phyloP scores from a whole-genome alignment of 2,797 vertebrate genomes.

The Anisognathus igniventris region DNA sequence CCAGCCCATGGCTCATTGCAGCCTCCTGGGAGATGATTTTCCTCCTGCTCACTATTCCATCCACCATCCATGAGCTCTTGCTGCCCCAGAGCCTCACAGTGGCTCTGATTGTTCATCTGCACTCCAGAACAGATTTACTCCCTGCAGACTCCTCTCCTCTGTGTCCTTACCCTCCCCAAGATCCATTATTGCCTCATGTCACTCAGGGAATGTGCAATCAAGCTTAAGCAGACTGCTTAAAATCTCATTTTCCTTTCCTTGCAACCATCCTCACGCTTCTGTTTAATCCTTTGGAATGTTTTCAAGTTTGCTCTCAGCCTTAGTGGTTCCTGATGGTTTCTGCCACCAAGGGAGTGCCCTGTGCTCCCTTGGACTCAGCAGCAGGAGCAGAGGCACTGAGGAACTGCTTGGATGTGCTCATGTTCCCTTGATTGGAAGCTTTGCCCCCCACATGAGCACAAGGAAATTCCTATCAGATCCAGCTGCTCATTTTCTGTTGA shows the following conservation, averaged over 20 bases:
- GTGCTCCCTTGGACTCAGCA: neutral
- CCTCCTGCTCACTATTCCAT: neutral
- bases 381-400: neutral
- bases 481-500: neutral
- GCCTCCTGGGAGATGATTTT: neutral
- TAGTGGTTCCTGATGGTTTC: neutral
- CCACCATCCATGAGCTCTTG: neutral
- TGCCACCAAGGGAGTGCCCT: fast-evolving
- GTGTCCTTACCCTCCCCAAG: neutral
- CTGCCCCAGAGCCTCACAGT: neutral
- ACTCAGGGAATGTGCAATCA: neutral
- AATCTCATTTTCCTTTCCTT: neutral
- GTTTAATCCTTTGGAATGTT: neutral
- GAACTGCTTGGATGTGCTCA: neutral
- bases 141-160: neutral
- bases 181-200: neutral
- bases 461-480: neutral
- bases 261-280: neutral
- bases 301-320: neutral
- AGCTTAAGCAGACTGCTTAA: neutral
- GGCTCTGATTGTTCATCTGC: neutral
- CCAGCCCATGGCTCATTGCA: neutral
- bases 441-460: fast-evolving
- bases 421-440: neutral
- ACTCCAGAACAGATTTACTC: neutral